Evolutionary conservation across 1,140 invertebrate genomes (phyloP).

Genomic region (Tetranychus cinnabarinus): DNA sequence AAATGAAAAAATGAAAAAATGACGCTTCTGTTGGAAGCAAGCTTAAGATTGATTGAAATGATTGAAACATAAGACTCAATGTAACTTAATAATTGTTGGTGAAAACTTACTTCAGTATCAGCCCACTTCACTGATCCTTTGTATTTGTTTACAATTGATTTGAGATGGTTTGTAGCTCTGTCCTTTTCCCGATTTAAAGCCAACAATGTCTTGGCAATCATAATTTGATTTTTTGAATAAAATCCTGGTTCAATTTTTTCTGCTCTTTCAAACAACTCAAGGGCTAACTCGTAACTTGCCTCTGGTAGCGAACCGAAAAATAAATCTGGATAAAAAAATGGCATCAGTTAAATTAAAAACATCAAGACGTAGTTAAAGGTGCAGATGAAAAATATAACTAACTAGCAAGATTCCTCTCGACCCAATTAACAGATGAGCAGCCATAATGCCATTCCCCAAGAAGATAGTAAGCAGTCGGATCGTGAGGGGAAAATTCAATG

Average conservation of each 20-base stretch:
- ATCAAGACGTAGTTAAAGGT: background rate
- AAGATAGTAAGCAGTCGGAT: slow-evolving; percentile 5
- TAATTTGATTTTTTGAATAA: slow-evolving; percentile 6
- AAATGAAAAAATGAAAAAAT: background rate
- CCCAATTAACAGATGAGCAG: slow-evolving; percentile 5
- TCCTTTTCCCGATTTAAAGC: too few relatives aligned
- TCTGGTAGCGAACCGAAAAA: slow-evolving; percentile 6
- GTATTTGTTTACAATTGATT: too few relatives aligned
- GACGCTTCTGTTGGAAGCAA: background rate
- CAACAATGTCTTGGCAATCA: slow-evolving; percentile 7
- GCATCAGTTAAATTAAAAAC: background rate
- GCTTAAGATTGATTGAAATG: slow-evolving; percentile 1
- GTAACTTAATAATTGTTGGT: background rate
- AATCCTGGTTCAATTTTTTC: slow-evolving; percentile 5
- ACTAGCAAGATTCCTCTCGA: slow-evolving; percentile 5
- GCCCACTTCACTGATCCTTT: too few relatives aligned
- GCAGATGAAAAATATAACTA: background rate
- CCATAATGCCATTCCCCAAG: slow-evolving; percentile 8
- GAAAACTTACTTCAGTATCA: slow-evolving; percentile 3
- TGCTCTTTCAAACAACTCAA: slow-evolving; percentile 6
- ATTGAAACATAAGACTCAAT: background rate
- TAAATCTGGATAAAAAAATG: background rate
- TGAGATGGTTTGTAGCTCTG: too few relatives aligned
- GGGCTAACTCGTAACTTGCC: slow-evolving; percentile 1
- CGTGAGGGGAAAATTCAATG: slow-evolving; percentile 5